phyloP scores from a whole-genome alignment of 2,797 vertebrate species.

The Aplochiton taeniatus region DNA sequence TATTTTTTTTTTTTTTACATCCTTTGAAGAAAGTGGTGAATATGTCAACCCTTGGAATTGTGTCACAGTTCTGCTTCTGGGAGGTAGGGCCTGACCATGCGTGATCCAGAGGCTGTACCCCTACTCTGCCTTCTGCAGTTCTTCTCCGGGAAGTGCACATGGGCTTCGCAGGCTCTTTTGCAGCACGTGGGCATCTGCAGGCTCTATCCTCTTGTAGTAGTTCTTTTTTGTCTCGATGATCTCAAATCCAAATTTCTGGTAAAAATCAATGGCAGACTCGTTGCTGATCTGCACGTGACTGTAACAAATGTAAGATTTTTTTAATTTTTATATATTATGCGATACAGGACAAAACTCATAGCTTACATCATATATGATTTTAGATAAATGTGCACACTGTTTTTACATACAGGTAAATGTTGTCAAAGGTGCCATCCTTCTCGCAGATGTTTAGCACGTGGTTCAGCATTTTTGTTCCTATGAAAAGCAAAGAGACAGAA shows the following conservation, averaged over 20 bases:
- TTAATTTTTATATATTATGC: too few species aligned
- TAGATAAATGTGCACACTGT: too few species aligned
- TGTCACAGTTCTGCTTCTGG: conserved; percentile 82
- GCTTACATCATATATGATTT: background rate
- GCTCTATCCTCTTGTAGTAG: conserved; percentile 99
- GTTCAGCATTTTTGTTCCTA: conserved; percentile 99
- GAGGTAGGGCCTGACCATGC: conserved; percentile 83
- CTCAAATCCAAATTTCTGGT: conserved; percentile 98
- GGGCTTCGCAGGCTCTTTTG: conserved; percentile 97
- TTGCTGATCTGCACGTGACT: conserved; percentile 99
- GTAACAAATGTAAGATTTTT: background rate
- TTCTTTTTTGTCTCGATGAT: conserved; percentile 99
- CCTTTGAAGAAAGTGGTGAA: conserved; percentile 81
- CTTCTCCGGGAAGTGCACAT: conserved; percentile 86
- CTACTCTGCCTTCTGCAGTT: conserved; percentile 93
- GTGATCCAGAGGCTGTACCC: conserved; percentile 65
- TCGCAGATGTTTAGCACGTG: conserved; percentile 99
- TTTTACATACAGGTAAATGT: conserved; percentile 97
- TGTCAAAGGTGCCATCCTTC: conserved; percentile 99
- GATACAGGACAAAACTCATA: background rate
- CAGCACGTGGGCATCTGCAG: conserved; percentile 96
- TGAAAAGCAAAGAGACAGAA: conserved; percentile 8
- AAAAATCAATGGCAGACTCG: conserved; percentile 98
- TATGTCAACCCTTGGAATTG: conserved; percentile 75
- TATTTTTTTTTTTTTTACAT: conserved; percentile 79